Base-by-base conservation (phyloP, 2,113 vertebrate species). In the Anguilla japonica region DNA sequence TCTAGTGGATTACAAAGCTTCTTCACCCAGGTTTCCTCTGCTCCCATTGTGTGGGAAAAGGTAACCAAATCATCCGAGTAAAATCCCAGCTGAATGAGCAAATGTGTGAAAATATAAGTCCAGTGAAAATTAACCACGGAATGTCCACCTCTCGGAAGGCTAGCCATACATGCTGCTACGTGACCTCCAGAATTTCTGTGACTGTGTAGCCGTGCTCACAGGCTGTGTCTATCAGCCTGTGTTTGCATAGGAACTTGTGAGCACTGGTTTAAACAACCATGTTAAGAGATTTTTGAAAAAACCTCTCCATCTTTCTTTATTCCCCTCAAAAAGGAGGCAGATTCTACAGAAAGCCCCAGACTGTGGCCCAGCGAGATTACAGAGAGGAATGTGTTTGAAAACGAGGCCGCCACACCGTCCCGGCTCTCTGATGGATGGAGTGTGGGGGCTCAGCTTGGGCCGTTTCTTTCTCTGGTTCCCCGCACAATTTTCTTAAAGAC, bases 361-460 rank as follows among this genome's bases (percentile, higher is more conserved):
- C 87, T 50, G 89, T 79, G 89, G 85, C 87, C 87, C 81, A 34
- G 86, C 89, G 91, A 92, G 92, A 94, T 94, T 92, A 94, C 93
- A 83, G 91, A 92, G 90, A 93, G 88, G 91, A 92, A 91, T 81
- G 90, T 90, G 89, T 90, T 20, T 56, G 91, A 92, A 93, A 92
- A 94, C 90, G 89, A 93, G 91, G 91, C 90, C 94, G 91, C 92
- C 92, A 91, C 83, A 90, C 87, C 50, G 4, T 85, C 91, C 81
- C 18, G 43, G 4, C 85, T 91, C 88, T 89, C 91, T 95, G 93
- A 95, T 92, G 91, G 92, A 95, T 95, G 93, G 92, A 91, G 93
- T 87, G 91, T 91, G 90, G 91, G 92, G 91, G 92, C 92, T 60
- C 85, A 89, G 85, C 91, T 84, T 90, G 84, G 53, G 90, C 90